Evolutionary conservation across 2,888 invertebrate genomes (phyloP).

Genomic region (Octonoba sinensis): DNA sequence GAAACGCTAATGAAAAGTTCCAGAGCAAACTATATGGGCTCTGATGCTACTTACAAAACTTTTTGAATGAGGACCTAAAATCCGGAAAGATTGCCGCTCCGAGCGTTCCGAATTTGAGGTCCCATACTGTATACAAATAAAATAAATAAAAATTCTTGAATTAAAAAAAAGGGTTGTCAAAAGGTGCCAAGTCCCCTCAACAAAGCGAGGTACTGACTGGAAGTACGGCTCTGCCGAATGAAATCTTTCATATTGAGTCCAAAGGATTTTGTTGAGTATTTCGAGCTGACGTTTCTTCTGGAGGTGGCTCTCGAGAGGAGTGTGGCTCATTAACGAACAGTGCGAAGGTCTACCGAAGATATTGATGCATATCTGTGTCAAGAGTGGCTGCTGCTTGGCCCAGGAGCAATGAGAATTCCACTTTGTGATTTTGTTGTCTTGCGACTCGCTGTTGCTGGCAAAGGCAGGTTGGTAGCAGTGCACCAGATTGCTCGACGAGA

Average conservation of each 20-base stretch:
- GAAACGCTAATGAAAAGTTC: no score
- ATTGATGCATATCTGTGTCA: conserved; percentile 39
- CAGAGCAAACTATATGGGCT: no score
- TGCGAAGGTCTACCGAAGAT: neutral
- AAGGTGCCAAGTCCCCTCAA: no score
- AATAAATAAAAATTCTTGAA: no score
- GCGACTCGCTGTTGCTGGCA: neutral
- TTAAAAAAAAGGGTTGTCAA: no score
- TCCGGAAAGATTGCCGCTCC: no score
- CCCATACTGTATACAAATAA: no score
- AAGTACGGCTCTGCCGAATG: no score
- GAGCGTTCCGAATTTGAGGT: no score
- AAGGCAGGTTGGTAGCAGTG: neutral
- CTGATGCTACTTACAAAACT: no score
- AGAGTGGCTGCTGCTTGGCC: conserved; percentile 40
- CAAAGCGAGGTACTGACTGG: no score
- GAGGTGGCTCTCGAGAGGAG: conserved; percentile 6
- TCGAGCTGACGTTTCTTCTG: conserved; percentile 18
- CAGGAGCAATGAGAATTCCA: neutral
- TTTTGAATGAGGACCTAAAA: no score
- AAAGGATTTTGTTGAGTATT: conserved; percentile 15
- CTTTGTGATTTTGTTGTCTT: neutral
- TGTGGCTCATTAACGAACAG: conserved; percentile 18
- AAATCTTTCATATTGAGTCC: conserved; percentile 37
- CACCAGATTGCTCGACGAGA: conserved; percentile 27